A percentile compares a stretch with the other conserved stretches of the same genome.
Conservation (phyloP, 23 tunicate genomes). For the Trididemnum clinides region DNA sequence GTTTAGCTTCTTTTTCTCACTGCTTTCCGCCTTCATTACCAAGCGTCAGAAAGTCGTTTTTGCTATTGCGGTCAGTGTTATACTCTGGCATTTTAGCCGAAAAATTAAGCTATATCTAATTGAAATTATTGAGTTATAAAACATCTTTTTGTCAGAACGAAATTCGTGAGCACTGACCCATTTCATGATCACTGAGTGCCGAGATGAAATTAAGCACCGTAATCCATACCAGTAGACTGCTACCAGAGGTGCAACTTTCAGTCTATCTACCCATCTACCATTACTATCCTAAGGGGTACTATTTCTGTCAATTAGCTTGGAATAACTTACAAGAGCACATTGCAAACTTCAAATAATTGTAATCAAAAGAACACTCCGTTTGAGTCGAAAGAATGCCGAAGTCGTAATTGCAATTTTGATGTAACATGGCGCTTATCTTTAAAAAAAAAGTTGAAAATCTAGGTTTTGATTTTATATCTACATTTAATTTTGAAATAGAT, state of each 20-base stretch:
- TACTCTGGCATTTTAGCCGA: too few species aligned
- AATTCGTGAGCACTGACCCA: too few species aligned
- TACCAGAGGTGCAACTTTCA: neutral
- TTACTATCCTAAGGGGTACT: neutral
- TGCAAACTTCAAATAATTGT: neutral
- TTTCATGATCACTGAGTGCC: too few species aligned
- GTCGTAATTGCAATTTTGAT: neutral
- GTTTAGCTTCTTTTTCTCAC: too few species aligned
- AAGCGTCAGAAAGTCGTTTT: too few species aligned
- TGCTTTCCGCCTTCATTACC: too few species aligned
- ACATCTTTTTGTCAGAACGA: too few species aligned
- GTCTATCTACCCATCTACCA: neutral
- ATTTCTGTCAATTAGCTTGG: neutral
- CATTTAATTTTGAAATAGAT: neutral
- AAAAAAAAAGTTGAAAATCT: neutral
- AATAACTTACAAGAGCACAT: neutral
- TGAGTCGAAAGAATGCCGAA: neutral
- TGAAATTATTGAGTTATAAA: too few species aligned
- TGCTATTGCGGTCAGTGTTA: too few species aligned
- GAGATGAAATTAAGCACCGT: too few species aligned
- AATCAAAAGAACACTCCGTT: neutral
- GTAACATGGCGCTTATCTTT: neutral
- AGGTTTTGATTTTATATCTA: neutral
- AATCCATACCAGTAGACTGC: neutral
- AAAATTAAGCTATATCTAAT: too few species aligned